These are phyloP conservation scores for Choloepus hoffmanni DNA, from an alignment of 2,113 vertebrate genomes.

Conservation along the genomic window DNA sequence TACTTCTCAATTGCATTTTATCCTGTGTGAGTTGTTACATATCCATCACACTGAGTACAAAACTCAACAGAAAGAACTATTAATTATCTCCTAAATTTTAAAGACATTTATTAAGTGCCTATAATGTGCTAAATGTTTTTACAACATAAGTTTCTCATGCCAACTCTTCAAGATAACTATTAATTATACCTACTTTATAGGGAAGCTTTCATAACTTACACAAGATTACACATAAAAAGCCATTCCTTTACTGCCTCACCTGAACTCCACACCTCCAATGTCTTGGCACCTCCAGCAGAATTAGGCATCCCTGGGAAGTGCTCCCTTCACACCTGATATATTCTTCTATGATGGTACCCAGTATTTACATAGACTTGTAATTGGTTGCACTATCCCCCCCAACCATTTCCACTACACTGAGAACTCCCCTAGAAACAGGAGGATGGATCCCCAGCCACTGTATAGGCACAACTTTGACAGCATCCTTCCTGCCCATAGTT, in stretches of 20 bases:
- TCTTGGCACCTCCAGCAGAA: not conserved
- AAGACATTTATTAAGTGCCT: conserved; percentile 45
- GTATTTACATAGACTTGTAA: not conserved
- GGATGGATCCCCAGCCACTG: too few species aligned
- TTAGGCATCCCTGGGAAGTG: not conserved
- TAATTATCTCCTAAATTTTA: conserved; percentile 46
- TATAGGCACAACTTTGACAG: too few species aligned
- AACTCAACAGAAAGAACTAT: conserved; percentile 30
- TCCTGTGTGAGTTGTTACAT: not conserved
- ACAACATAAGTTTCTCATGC: not conserved
- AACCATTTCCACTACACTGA: too few species aligned
- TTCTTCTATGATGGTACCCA: not conserved
- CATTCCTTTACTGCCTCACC: not conserved
- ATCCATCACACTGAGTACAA: conserved; percentile 28
- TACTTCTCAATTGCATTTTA: not conserved
- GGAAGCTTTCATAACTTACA: not conserved
- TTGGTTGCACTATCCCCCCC: not conserved
- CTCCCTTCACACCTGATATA: accelerated
- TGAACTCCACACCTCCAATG: not conserved
- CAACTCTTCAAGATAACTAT: conserved; percentile 33
- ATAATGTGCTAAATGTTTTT: conserved; percentile 17
- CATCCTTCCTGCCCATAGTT: not conserved
- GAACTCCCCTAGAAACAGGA: too few species aligned
- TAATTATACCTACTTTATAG: not conserved
- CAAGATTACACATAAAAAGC: not conserved